Conservation (phyloP, 1,140 invertebrate species). For the Apis laboriosa region DNA sequence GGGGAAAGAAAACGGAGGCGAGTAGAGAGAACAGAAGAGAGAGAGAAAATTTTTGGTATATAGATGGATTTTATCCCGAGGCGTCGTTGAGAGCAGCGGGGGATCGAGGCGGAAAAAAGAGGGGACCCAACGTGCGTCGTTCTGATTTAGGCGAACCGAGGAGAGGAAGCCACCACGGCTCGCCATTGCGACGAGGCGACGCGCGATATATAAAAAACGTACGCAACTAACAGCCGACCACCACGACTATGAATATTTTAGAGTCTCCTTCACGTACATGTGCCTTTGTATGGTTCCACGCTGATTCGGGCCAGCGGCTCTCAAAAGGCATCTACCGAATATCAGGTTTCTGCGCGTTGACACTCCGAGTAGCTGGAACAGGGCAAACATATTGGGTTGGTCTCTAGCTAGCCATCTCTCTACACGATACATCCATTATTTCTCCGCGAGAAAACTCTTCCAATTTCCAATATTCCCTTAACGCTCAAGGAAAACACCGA, state of each 20-base stretch:
- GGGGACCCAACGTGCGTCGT: neutral
- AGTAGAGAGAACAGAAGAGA: neutral
- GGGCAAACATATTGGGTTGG: slow-evolving; percentile 17
- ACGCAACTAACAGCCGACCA: slow-evolving; percentile 24
- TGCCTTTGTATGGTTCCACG: slow-evolving; percentile 47
- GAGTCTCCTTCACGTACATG: slow-evolving; percentile 36
- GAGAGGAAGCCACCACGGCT: slow-evolving; percentile 1
- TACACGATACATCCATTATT: too few species aligned
- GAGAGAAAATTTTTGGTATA: neutral
- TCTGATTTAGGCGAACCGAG: slow-evolving; percentile 29
- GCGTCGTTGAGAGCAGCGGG: slow-evolving; percentile 3
- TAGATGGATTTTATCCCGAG: neutral
- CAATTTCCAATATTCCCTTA: too few species aligned
- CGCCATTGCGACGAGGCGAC: slow-evolving; percentile 1
- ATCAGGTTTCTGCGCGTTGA: slow-evolving; percentile 48
- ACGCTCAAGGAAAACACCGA: too few species aligned
- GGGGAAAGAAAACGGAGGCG: neutral
- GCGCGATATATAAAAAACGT: slow-evolving; percentile 46
- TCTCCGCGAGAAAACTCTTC: too few species aligned
- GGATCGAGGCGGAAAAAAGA: neutral
- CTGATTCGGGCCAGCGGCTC: slow-evolving; percentile 55
- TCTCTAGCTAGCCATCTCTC: neutral
- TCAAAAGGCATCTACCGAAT: slow-evolving; percentile 53
- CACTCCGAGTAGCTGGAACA: slow-evolving; percentile 16
- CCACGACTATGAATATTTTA: slow-evolving; percentile 62